Conservation (phyloP, 2,113 vertebrate genomes). For the Gnathonemus echidnorhynchus region DNA sequence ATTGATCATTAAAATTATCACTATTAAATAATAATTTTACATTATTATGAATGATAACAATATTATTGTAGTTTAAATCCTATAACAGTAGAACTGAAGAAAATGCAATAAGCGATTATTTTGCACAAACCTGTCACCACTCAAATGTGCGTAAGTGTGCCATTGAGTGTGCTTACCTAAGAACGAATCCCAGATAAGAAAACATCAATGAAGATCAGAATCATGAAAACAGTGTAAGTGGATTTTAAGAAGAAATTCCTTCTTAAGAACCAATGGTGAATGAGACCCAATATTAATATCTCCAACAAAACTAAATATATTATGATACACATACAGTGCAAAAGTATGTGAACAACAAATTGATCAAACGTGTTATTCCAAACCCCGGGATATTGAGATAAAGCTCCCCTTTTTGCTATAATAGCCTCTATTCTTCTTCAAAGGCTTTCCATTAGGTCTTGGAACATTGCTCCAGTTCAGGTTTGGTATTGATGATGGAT, state of each 20-base stretch:
- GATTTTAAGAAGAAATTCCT: not conserved
- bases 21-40: not conserved
- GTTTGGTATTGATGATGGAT: not conserved
- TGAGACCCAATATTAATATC: not conserved
- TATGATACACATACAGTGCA: not conserved
- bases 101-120: not conserved
- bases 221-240: not conserved
- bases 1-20: not conserved
- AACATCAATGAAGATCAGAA: not conserved
- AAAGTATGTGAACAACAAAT: not conserved
- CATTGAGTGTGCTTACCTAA: not conserved
- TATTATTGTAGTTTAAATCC: not conserved
- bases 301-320: not conserved
- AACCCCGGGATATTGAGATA: not conserved
- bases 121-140: too few relatives aligned
- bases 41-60: not conserved
- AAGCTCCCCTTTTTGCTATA: not conserved
- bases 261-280: not conserved
- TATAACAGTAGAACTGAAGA: not conserved
- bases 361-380: not conserved
- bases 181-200: not conserved
- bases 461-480: not conserved
- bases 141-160: too few relatives aligned
- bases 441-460: not conserved
- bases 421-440: not conserved